Percentiles rank a stretch among this genome's conserved stretches.
Evolutionary conservation across 2,113 vertebrate species (phyloP).

Genomic region (Ictidomys tridecemlineatus): DNA sequence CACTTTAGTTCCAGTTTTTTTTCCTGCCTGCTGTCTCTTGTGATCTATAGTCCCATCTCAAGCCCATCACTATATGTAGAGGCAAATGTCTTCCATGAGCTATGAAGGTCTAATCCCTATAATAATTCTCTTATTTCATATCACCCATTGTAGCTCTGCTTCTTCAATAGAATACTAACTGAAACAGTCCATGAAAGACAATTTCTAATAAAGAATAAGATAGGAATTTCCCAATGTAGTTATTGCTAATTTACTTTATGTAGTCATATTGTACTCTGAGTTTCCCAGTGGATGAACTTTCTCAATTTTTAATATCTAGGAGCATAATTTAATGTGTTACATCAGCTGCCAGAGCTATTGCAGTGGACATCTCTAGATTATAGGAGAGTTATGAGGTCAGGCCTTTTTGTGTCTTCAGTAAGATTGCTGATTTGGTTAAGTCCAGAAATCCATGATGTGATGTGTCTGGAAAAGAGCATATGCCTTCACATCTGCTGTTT

Average conservation of each 20-base stretch:
- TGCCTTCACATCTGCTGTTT: constrained; percentile 58
- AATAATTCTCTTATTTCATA: not conserved
- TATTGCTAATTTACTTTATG: not conserved
- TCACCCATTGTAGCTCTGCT: not conserved
- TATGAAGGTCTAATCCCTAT: not conserved
- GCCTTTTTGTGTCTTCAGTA: not conserved
- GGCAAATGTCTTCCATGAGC: not conserved
- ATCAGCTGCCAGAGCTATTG: not conserved
- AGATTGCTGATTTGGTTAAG: constrained; percentile 44
- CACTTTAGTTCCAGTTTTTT: not conserved
- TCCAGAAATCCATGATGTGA: not conserved
- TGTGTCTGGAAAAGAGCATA: constrained; percentile 26
- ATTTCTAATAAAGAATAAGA: not conserved
- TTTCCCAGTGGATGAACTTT: constrained; percentile 25
- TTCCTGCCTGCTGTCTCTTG: not conserved
- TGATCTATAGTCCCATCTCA: not conserved
- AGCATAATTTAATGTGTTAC: not conserved
- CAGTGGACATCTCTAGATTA: not conserved
- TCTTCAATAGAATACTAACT: not conserved
- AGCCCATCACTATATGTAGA: not conserved
- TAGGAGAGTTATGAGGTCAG: not conserved
- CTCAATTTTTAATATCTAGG: not conserved
- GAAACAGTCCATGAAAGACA: not conserved
- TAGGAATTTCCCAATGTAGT: not conserved
- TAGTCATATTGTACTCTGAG: not conserved